Conservation (phyloP, 2,888 invertebrate genomes). For the Syritta pipiens region DNA sequence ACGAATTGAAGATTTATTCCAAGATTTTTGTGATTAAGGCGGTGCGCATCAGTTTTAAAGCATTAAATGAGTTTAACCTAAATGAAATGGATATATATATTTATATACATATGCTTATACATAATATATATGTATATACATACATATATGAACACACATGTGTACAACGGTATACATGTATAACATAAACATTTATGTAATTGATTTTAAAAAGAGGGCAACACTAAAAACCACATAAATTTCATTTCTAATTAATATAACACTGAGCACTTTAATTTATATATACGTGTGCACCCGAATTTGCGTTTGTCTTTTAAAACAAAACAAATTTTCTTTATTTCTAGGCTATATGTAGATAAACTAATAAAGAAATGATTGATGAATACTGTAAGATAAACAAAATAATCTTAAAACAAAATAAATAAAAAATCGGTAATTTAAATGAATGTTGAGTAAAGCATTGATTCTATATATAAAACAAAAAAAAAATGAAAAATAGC, state of each 20-base stretch:
- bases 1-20: slow-evolving; percentile 51
- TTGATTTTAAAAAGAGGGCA: neutral
- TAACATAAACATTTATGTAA: slow-evolving; percentile 40
- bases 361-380: slow-evolving; percentile 61
- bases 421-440: slow-evolving; percentile 43
- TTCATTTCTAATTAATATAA: slow-evolving; percentile 53
- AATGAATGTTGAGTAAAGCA: slow-evolving; percentile 65
- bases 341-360: slow-evolving; percentile 69
- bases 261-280: slow-evolving; percentile 66
- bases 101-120: neutral
- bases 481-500: slow-evolving; percentile 41
- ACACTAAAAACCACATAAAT: slow-evolving; percentile 27
- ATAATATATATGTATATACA: slow-evolving; percentile 22
- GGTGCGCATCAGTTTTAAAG: slow-evolving; percentile 51
- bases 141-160: slow-evolving; percentile 1
- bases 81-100: slow-evolving; percentile 17
- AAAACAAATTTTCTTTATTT: slow-evolving; percentile 49
- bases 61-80: slow-evolving; percentile 22
- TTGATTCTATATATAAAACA: slow-evolving; percentile 66
- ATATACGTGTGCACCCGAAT: slow-evolving; percentile 61
- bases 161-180: slow-evolving; percentile 5
- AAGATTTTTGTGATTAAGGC: slow-evolving; percentile 65
- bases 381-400: slow-evolving; percentile 57
- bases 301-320: slow-evolving; percentile 63
- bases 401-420: slow-evolving; percentile 33